Evolutionary conservation across 2,797 vertebrate genomes (phyloP).

Genomic region (Sphenopsis melanotis): DNA sequence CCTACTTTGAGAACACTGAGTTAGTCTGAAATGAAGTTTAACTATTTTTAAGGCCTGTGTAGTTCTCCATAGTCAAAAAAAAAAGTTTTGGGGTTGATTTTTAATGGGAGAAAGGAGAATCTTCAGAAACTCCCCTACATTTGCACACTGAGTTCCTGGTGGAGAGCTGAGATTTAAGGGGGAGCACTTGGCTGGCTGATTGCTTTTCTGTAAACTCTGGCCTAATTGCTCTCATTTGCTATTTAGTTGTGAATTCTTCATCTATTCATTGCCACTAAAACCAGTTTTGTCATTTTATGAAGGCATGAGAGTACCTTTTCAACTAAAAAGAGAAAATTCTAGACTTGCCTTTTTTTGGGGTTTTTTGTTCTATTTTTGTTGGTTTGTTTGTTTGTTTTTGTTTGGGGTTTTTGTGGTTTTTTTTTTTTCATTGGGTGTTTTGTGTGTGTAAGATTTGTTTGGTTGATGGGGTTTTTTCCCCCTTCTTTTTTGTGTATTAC

Average conservation of each 20-base stretch:
- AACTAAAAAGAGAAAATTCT: background rate
- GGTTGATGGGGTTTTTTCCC: fast-evolving
- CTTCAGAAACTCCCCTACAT: background rate
- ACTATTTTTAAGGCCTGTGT: background rate
- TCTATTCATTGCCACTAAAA: background rate
- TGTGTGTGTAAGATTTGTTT: background rate
- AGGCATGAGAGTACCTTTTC: background rate
- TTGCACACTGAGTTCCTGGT: fast-evolving
- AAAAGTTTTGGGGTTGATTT: background rate
- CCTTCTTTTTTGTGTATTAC: background rate
- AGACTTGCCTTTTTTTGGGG: fast-evolving
- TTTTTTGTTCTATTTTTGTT: background rate
- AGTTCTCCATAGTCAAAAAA: background rate
- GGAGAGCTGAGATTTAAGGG: background rate
- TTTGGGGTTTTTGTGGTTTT: too few species aligned
- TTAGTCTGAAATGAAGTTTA: background rate
- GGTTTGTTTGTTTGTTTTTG: background rate
- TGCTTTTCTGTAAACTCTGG: background rate
- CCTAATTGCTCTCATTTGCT: background rate
- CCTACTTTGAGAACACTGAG: background rate
- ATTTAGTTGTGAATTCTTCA: background rate
- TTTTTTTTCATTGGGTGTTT: background rate
- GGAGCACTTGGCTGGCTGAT: background rate
- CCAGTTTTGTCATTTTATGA: background rate
- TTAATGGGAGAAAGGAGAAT: background rate